These are phyloP conservation scores for Bombus sylvicola DNA, from an alignment of 1,140 invertebrate species.

Conservation along the genomic window DNA sequence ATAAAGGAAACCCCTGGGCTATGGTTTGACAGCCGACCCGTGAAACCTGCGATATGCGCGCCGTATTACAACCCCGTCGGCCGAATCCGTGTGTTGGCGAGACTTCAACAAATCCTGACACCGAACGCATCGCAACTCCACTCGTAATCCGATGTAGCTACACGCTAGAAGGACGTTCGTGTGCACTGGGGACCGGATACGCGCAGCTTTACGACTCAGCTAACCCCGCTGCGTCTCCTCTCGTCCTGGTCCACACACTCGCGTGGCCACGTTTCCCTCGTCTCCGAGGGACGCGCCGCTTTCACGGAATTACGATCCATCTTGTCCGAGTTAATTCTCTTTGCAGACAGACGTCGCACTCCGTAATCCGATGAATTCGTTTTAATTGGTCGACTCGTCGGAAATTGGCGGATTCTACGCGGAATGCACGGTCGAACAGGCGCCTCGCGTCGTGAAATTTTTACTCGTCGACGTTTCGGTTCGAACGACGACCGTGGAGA, in stretches of 20 bases:
- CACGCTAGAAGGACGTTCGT: slow-evolving; percentile 36
- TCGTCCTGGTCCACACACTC: not conserved
- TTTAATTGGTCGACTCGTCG: slow-evolving; percentile 2
- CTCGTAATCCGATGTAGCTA: slow-evolving; percentile 61
- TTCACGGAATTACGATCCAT: slow-evolving; percentile 18
- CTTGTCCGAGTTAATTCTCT: slow-evolving; percentile 23
- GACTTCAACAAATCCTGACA: slow-evolving; percentile 50
- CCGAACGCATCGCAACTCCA: slow-evolving; percentile 54
- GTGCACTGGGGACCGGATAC: slow-evolving; percentile 38
- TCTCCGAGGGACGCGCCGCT: not conserved
- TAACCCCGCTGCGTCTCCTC: too few relatives aligned
- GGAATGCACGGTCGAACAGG: too few relatives aligned
- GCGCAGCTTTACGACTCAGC: slow-evolving; percentile 35
- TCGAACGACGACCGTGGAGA: too few relatives aligned
- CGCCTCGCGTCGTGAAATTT: too few relatives aligned
- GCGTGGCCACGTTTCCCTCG: not conserved
- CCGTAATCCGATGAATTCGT: slow-evolving; percentile 27
- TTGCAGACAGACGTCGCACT: not conserved
- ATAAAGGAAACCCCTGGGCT: slow-evolving; percentile 38
- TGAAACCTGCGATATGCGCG: slow-evolving; percentile 52
- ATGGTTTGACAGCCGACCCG: slow-evolving; percentile 60
- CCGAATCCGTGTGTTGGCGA: slow-evolving; percentile 30
- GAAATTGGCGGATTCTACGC: too few relatives aligned
- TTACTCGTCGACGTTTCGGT: too few relatives aligned
- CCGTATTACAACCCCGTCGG: slow-evolving; percentile 25